A percentile compares a stretch with the other conserved stretches of the same genome.
Conservation (phyloP, 1,140 invertebrate genomes). For the Drosophila pruinosa region DNA sequence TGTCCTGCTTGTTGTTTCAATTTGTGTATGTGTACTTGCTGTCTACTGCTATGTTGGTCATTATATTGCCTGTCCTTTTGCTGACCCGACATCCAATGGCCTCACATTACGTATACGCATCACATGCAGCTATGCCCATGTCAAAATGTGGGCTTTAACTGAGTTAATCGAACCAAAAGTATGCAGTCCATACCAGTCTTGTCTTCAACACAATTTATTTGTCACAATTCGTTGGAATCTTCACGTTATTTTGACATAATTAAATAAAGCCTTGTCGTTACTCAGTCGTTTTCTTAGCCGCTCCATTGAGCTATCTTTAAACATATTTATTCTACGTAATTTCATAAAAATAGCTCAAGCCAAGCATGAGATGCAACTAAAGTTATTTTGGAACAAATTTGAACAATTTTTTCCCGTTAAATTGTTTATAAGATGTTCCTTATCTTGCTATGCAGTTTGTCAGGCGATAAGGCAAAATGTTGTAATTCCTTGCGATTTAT, state of each 20-base stretch:
- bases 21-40: not conserved
- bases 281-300: no score
- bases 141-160: not conserved
- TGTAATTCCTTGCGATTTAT: no score
- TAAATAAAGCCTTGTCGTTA: no score
- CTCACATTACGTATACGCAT: slow-evolving; percentile 3
- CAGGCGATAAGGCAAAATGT: no score
- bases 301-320: not conserved
- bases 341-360: no score
- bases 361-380: no score
- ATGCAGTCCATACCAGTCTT: not conserved
- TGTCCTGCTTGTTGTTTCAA: not conserved
- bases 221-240: not conserved
- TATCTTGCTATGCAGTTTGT: no score
- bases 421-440: no score
- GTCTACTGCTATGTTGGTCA: not conserved
- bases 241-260: not conserved
- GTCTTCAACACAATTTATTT: no score
- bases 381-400: no score
- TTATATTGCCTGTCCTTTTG: not conserved
- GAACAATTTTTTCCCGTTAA: no score
- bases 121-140: not conserved
- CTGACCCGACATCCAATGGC: not conserved
- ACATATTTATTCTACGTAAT: no score
- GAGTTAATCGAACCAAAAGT: not conserved